Conservation (phyloP, 2,888 invertebrate species). For the Mythimna loreyi region DNA sequence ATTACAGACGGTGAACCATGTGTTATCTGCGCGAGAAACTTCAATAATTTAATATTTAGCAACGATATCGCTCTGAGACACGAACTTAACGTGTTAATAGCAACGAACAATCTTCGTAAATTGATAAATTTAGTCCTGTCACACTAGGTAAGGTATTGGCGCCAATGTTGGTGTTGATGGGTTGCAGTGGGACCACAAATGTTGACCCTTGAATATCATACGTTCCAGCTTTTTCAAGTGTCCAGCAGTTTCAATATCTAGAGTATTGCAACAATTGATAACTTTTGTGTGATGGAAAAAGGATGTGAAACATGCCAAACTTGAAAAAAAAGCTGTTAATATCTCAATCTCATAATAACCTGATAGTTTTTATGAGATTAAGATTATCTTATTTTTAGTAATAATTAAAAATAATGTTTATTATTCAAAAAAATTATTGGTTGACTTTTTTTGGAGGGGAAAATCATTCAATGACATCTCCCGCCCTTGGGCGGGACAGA, state of each 20-base stretch:
- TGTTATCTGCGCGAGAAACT: slow-evolving; percentile 66
- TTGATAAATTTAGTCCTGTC: slow-evolving; percentile 86
- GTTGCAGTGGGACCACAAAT: background rate
- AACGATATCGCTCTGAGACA: slow-evolving; percentile 73
- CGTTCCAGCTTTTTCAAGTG: background rate
- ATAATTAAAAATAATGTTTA: background rate
- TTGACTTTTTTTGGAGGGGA: no score
- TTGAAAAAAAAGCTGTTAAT: background rate
- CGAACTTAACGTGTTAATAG: slow-evolving; percentile 86
- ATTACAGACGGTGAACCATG: slow-evolving; percentile 64
- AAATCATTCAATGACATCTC: no score
- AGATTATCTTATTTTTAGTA: background rate
- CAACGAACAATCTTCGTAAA: slow-evolving; percentile 85
- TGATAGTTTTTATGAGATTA: no score
- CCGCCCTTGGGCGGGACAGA: no score
- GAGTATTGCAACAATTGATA: background rate
- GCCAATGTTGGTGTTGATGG: slow-evolving; percentile 41
- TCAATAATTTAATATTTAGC: slow-evolving; percentile 85
- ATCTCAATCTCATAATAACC: no score
- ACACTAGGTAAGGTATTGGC: slow-evolving; percentile 63
- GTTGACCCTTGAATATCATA: background rate
- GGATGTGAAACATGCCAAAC: background rate
- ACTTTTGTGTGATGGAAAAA: no score
- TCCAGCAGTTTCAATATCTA: no score
- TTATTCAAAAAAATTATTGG: background rate